Percentiles rank a stretch among this genome's conserved stretches.
Conservation (phyloP, 1,140 invertebrate species). For the Triops cancriformis region DNA sequence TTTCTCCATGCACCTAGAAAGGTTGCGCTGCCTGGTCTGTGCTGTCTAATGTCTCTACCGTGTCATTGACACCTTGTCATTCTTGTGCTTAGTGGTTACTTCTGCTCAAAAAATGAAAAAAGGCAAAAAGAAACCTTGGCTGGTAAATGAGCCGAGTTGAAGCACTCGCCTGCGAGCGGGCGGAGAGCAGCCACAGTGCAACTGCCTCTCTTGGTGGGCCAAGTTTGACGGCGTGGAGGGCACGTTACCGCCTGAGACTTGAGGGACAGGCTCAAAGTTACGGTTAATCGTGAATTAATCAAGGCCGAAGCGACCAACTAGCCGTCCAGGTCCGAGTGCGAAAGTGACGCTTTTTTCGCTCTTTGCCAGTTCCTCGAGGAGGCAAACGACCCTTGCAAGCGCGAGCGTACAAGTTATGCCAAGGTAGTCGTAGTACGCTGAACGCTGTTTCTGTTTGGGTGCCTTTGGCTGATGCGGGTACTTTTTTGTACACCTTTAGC, state of each 20-base stretch:
- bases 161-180: too few relatives aligned
- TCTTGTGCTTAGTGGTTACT: background rate
- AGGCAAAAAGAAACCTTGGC: too few relatives aligned
- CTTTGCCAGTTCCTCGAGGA: background rate
- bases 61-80: background rate
- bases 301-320: too few relatives aligned
- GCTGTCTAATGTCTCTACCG: background rate
- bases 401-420: background rate
- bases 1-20: background rate
- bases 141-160: too few relatives aligned
- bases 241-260: too few relatives aligned
- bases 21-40: background rate
- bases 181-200: too few relatives aligned
- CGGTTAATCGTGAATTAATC: too few relatives aligned
- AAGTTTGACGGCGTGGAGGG: too few relatives aligned
- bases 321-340: background rate
- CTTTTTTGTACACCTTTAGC: background rate
- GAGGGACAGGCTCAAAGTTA: too few relatives aligned
- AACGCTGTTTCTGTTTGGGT: background rate
- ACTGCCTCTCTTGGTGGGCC: too few relatives aligned
- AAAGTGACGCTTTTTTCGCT: background rate
- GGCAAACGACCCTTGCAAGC: conserved; percentile 2
- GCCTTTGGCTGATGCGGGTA: background rate
- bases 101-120: too few relatives aligned
- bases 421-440: background rate